Evolutionary conservation across 2,888 invertebrate species (phyloP).

Genomic region (Cheiracanthium punctorium): DNA sequence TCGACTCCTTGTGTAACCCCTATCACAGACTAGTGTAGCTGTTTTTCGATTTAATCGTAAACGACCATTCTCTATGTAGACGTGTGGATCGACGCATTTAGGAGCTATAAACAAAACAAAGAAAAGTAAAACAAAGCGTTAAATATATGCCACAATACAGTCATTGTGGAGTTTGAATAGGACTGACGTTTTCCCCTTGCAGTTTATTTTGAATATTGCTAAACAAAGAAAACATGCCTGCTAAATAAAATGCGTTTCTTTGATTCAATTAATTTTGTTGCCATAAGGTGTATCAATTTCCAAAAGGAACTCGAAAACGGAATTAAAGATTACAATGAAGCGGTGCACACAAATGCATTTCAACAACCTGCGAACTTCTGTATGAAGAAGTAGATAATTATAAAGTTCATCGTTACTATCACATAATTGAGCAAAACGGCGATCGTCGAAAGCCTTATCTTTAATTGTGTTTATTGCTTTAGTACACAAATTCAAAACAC

Average conservation of each 20-base stretch:
- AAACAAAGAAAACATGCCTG: no score
- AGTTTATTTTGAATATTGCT: no score
- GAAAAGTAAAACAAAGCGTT: no score
- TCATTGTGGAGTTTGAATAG: no score
- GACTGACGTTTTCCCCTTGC: no score
- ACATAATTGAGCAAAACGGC: background rate
- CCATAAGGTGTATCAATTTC: background rate
- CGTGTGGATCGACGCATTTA: constrained; percentile 44
- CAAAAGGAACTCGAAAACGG: background rate
- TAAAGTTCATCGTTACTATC: background rate
- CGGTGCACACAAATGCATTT: background rate
- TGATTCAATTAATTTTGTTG: no score
- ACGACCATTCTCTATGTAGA: constrained; percentile 29
- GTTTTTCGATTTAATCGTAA: constrained; percentile 27
- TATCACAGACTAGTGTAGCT: constrained; percentile 36
- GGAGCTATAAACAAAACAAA: constrained; percentile 28
- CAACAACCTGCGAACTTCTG: background rate
- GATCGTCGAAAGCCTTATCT: background rate
- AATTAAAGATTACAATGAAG: background rate
- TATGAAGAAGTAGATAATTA: no score
- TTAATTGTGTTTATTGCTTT: background rate
- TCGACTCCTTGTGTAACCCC: constrained; percentile 27
- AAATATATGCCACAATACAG: no score
- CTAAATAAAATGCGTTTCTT: no score
- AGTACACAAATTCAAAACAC: background rate